These are phyloP conservation scores for Laspeyria flexula DNA, from an alignment of 2,888 invertebrate genomes.

Conservation along the genomic window DNA sequence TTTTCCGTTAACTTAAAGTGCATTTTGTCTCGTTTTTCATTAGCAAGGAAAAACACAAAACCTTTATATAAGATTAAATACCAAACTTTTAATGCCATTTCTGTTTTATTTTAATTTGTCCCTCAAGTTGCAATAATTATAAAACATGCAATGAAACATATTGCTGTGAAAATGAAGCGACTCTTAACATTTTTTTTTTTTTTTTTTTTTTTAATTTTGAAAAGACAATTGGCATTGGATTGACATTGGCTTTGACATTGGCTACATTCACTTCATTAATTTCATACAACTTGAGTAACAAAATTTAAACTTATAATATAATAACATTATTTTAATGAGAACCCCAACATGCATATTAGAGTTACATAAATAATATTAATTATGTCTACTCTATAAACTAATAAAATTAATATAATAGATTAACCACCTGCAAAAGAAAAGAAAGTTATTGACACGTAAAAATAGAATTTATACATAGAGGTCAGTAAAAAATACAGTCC, in stretches of 20 bases:
- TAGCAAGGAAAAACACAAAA: too few relatives aligned
- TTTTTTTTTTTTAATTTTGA: too few relatives aligned
- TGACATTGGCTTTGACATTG: too few relatives aligned
- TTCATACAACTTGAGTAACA: slow-evolving; percentile 14
- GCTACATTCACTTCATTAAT: too few relatives aligned
- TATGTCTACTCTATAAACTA: slow-evolving; percentile 3
- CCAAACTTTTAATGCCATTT: slow-evolving; percentile 1
- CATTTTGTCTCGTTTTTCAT: too few relatives aligned
- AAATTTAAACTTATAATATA: too few relatives aligned
- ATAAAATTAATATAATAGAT: slow-evolving; percentile 14
- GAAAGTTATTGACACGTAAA: slow-evolving; percentile 7
- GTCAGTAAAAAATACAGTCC: background rate
- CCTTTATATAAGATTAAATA: background rate
- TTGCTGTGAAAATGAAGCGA: background rate
- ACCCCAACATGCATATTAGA: slow-evolving; percentile 34
- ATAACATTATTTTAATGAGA: background rate
- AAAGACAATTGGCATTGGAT: too few relatives aligned
- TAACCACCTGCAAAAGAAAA: slow-evolving; percentile 35
- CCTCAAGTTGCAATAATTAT: slow-evolving; percentile 25
- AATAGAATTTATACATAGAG: background rate
- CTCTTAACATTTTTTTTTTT: too few relatives aligned
- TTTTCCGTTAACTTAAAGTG: too few relatives aligned
- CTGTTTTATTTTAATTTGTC: slow-evolving; percentile 20
- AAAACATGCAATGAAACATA: background rate
- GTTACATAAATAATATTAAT: slow-evolving; percentile 4